phyloP scores from a whole-genome alignment of 2,888 invertebrate species.

The Lithophane leautieri region DNA sequence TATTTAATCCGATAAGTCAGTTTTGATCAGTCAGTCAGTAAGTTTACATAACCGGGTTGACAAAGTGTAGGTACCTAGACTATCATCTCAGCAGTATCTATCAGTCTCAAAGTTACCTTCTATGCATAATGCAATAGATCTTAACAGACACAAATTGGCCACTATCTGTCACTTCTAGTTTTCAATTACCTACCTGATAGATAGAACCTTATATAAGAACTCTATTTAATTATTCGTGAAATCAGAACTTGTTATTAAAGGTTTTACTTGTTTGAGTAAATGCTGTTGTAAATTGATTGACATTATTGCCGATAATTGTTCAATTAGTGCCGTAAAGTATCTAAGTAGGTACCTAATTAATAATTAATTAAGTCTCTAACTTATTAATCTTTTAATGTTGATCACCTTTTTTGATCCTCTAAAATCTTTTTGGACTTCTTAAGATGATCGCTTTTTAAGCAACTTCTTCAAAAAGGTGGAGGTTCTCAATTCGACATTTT shows the following conservation, averaged over 20 bases:
- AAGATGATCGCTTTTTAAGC: too few relatives aligned
- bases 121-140: conserved; percentile 52
- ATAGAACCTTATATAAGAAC: conserved; percentile 34
- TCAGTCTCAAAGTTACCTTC: conserved; percentile 26
- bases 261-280: conserved; percentile 30
- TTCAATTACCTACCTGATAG: conserved; percentile 23
- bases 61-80: conserved; percentile 14
- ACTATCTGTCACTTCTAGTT: conserved; percentile 47
- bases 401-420: too few relatives aligned
- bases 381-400: too few relatives aligned
- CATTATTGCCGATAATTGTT: conserved; percentile 18
- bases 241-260: conserved; percentile 19
- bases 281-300: conserved; percentile 29
- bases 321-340: neutral
- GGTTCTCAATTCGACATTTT: too few relatives aligned
- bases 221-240: conserved; percentile 37
- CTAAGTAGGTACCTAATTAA: neutral
- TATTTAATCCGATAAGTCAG: conserved; percentile 44
- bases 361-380: too few relatives aligned
- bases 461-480: too few relatives aligned
- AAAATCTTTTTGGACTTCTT: too few relatives aligned
- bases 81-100: neutral
- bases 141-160: conserved; percentile 45
- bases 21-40: too few relatives aligned
- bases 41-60: conserved; percentile 45